Base-by-base conservation (phyloP, 1,140 invertebrate genomes). In the Brachionus angularis region DNA sequence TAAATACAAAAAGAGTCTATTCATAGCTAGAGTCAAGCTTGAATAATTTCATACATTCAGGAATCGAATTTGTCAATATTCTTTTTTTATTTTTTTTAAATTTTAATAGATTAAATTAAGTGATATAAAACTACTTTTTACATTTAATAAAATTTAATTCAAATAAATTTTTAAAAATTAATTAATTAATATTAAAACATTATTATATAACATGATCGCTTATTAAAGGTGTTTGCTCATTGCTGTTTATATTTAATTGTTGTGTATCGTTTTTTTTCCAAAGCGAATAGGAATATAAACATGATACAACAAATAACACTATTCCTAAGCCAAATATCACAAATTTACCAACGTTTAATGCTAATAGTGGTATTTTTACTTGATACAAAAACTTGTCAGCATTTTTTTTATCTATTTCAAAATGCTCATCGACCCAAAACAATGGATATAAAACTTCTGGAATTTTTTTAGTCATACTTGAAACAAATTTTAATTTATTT, bases 391-490 rank as follows among this genome's bases (percentile, higher is more conserved):
- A 67, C 29, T 21, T 14, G 16, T 67, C 62, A 5, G 62, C 62
- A 50, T 67, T 67, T 36, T 67, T 67, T 47, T 67, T 46, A 31
- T 67, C 62, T 34, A 67, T 67, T 50, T 67, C 42, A 47, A 67
- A 67, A 14, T 67, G 42, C 29, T 67, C 62, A 47, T 67, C 62
- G 1, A 67, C 62, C 62, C 62, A 67, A 34, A 67, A 67, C 3
- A 67, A 14, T 7, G 62, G 62, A 67, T 67, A 67, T 18, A 67
- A 47, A 27, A 67, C 34, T 29, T 67, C 62, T 10, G 62, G 62
- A 2, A 67, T n/a, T 23, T 67, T 67, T 67, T 67, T 67, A 31
- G 62, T 67, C 47, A 67, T 46, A 3, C 62, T 67, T 25, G 23
- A 50, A 47, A 16, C 0, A 27, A 14, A 46, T 25, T 64, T 21